Evolutionary conservation across 2,113 vertebrate species (phyloP).

Genomic region (Ceyx cyanopectus): DNA sequence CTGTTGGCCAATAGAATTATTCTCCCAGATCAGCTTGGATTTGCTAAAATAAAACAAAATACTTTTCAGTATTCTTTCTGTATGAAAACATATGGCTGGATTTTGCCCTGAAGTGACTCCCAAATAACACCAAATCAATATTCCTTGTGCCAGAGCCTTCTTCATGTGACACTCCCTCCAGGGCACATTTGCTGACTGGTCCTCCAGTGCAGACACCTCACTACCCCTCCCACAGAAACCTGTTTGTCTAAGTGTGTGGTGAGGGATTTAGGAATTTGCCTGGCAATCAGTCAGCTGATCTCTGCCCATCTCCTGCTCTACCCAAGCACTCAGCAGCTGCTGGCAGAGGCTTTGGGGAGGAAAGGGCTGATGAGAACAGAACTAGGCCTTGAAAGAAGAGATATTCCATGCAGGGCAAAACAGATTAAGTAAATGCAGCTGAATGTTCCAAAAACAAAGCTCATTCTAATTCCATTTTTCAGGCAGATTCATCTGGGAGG

Average conservation of each 20-base stretch:
- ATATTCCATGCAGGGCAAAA: neutral
- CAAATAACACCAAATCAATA: neutral
- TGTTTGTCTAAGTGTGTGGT: neutral
- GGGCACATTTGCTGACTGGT: neutral
- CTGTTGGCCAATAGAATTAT: neutral
- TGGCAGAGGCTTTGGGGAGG: neutral
- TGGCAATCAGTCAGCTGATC: neutral
- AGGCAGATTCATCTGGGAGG: fast-evolving
- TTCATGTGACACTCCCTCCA: neutral
- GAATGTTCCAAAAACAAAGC: neutral
- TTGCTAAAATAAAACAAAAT: neutral
- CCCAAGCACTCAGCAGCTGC: neutral
- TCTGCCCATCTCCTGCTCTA: neutral
- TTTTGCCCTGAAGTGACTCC: neutral
- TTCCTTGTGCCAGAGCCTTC: neutral
- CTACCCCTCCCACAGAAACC: neutral
- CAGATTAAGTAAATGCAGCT: neutral
- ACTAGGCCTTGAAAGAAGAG: neutral
- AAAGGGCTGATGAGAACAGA: neutral
- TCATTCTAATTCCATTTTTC: neutral
- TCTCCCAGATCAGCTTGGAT: neutral
- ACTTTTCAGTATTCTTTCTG: neutral
- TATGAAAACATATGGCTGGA: neutral
- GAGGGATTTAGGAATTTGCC: neutral
- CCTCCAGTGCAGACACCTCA: neutral